phyloP scores from a whole-genome alignment of 35 echinoderm and acorn worm genomes.

The Diadema setosum region DNA sequence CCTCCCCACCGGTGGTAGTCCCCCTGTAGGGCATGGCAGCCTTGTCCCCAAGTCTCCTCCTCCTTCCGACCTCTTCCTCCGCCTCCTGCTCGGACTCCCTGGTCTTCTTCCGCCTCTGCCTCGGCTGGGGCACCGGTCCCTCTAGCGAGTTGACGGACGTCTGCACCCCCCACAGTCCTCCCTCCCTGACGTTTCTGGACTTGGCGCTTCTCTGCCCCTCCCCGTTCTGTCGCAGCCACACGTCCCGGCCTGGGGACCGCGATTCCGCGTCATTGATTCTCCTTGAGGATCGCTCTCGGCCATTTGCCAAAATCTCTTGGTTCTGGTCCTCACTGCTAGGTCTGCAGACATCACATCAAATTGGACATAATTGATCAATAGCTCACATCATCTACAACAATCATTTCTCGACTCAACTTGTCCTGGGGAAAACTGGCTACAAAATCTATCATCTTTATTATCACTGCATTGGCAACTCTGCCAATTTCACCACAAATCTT shows the following conservation, averaged over 20 bases:
- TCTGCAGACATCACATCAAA: no score
- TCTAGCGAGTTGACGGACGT: not conserved
- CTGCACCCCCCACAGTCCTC: not conserved
- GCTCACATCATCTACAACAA: no score
- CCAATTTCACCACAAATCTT: no score
- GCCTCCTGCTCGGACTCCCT: not conserved
- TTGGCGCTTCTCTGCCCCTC: not conserved
- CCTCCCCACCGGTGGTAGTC: not conserved
- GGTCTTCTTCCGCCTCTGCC: not conserved
- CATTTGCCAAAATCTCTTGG: no score
- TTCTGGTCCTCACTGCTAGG: no score
- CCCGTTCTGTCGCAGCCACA: conserved; percentile 35
- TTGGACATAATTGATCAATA: no score
- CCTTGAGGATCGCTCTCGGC: not conserved
- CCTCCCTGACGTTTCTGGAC: not conserved
- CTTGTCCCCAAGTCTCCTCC: not conserved
- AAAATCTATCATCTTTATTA: no score
- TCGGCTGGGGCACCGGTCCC: conserved; percentile 7
- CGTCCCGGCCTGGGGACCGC: not conserved
- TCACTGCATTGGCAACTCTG: no score
- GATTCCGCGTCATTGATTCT: not conserved
- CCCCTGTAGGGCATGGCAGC: not conserved
- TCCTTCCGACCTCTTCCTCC: no score
- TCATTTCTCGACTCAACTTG: no score
- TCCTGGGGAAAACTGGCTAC: no score